phyloP scores from a whole-genome alignment of 2,888 invertebrate genomes.

The Bombylius discolor region DNA sequence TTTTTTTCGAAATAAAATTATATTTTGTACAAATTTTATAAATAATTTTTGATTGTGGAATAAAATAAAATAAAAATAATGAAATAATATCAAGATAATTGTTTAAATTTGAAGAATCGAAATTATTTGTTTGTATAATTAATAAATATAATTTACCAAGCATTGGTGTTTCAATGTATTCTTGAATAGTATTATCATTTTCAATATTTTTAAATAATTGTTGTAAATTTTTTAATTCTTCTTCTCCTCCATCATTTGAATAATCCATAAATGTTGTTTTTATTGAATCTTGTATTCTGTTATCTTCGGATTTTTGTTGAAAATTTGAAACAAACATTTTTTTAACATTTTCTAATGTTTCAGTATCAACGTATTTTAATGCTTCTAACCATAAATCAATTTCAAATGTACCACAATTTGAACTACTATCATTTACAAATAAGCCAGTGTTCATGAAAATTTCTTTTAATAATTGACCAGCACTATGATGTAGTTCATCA shows the following conservation, averaged over 20 bases:
- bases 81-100: conserved; percentile 36
- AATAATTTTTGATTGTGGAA: conserved; percentile 23
- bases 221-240: conserved; percentile 17
- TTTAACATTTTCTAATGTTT: conserved; percentile 22
- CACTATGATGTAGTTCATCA: conserved; percentile 34
- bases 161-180: conserved; percentile 27
- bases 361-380: conserved; percentile 20
- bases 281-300: neutral
- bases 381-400: conserved; percentile 53
- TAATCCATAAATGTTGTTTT: conserved; percentile 12
- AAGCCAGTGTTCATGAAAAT: conserved; percentile 50
- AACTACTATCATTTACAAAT: conserved; percentile 41
- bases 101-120: conserved; percentile 23
- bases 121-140: conserved; percentile 25
- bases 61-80: conserved; percentile 28
- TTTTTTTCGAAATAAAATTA: neutral
- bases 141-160: conserved; percentile 32
- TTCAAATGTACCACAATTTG: conserved; percentile 36
- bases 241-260: neutral
- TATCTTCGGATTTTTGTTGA: neutral
- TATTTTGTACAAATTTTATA: conserved; percentile 17
- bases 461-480: conserved; percentile 41
- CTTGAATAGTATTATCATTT: conserved; percentile 29
- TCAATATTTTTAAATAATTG: conserved; percentile 35
- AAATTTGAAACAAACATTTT: conserved; percentile 22